These are phyloP conservation scores for Epiblema foenella DNA, from an alignment of 2,888 invertebrate species.

Conservation along the genomic window DNA sequence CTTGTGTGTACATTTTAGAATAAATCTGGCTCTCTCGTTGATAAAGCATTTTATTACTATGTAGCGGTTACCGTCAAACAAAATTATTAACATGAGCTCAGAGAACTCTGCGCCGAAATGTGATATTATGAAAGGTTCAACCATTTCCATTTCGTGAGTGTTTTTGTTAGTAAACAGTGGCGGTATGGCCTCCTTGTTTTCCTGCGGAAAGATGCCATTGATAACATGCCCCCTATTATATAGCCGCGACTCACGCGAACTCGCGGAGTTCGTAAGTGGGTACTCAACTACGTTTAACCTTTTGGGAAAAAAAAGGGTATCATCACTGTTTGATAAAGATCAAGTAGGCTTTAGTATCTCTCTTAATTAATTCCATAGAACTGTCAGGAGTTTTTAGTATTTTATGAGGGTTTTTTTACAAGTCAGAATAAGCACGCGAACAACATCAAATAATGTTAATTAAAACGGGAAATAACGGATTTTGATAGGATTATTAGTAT, in stretches of 20 bases:
- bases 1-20: no score
- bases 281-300: constrained; percentile 23
- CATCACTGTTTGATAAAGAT: constrained; percentile 15
- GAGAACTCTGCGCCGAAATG: constrained; percentile 10
- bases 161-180: constrained; percentile 64
- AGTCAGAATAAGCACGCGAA: no score
- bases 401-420: neutral
- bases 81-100: constrained; percentile 9
- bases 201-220: constrained; percentile 65
- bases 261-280: constrained; percentile 34
- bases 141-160: constrained; percentile 25
- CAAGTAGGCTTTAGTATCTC: neutral
- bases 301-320: constrained; percentile 35
- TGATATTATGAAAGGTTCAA: constrained; percentile 15
- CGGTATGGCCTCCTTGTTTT: constrained; percentile 58
- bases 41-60: neutral
- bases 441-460: no score
- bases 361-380: neutral
- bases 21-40: neutral
- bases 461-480: no score
- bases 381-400: neutral
- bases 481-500: no score
- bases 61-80: neutral
- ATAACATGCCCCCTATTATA: constrained; percentile 65
- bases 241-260: constrained; percentile 65